Conservation (phyloP, 2,888 invertebrate genomes). For the Dichetophora obliterata region DNA sequence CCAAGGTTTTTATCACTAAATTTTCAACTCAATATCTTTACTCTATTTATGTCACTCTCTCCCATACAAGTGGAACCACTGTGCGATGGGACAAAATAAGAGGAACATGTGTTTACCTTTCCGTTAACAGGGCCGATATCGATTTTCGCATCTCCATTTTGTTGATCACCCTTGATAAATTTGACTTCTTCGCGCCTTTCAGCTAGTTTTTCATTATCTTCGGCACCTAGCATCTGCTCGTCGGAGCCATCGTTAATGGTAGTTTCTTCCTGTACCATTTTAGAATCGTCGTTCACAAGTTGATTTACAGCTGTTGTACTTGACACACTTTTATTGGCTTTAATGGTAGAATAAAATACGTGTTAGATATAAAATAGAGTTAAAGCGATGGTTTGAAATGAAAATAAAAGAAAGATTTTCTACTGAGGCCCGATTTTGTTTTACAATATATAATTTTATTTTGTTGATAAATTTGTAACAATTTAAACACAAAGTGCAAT, state of each 20-base stretch:
- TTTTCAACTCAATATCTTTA: no score
- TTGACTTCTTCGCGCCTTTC: slow-evolving; percentile 79
- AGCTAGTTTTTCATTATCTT: slow-evolving; percentile 74
- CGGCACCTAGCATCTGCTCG: slow-evolving; percentile 76
- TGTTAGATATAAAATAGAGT: no score
- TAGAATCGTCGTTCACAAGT: slow-evolving; percentile 49
- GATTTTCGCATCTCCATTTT: slow-evolving; percentile 91
- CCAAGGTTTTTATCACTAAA: no score
- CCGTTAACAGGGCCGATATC: slow-evolving; percentile 79
- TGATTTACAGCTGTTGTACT: neutral
- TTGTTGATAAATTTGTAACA: no score
- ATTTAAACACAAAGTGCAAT: no score
- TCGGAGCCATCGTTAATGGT: slow-evolving; percentile 77
- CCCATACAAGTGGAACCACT: no score
- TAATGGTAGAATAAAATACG: neutral
- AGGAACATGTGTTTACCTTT: slow-evolving; percentile 65
- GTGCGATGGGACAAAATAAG: no score
- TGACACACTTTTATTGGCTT: neutral
- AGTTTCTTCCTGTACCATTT: slow-evolving; percentile 70
- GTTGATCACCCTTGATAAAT: slow-evolving; percentile 78
- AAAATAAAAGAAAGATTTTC: no score
- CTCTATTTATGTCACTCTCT: no score
- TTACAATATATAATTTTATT: no score
- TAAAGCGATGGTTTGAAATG: no score
- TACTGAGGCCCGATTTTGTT: no score